These are phyloP conservation scores for Pseudococcus jackbeardsleyi DNA, from an alignment of 2,888 invertebrate genomes.

Conservation along the genomic window DNA sequence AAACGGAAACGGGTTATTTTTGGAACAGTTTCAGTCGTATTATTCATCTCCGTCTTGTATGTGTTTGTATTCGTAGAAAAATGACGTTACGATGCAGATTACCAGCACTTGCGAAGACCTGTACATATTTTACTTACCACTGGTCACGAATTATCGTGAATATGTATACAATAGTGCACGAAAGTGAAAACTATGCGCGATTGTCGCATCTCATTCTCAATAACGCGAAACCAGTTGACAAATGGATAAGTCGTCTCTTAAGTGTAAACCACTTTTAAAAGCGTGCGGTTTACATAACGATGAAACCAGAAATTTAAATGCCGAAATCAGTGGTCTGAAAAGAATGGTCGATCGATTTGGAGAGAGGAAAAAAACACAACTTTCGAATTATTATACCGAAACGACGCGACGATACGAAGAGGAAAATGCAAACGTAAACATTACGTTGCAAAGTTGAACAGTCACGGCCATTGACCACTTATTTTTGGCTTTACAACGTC, in stretches of 20 bases:
- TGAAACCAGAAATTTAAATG: conserved; percentile 42
- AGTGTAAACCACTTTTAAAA: conserved; percentile 12
- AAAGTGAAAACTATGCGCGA: background rate
- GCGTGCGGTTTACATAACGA: conserved; percentile 34
- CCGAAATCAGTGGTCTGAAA: conserved; percentile 37
- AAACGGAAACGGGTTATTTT: conserved; percentile 32
- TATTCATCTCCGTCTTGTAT: background rate
- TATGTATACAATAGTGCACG: background rate
- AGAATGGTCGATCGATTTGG: background rate
- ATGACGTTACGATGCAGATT: background rate
- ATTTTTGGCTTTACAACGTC: background rate
- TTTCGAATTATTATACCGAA: conserved; percentile 39
- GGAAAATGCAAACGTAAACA: background rate
- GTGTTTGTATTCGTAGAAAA: background rate
- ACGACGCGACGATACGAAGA: background rate
- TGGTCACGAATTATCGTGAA: background rate
- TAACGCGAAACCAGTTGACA: conserved; percentile 33
- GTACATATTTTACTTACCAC: background rate
- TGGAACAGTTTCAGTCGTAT: background rate
- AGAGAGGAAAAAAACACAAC: background rate
- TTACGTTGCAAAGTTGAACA: conserved; percentile 26
- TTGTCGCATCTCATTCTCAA: conserved; percentile 5
- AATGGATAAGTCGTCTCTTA: background rate
- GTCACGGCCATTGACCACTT: conserved; percentile 31
- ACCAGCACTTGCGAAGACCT: background rate